These are phyloP conservation scores for Aphidius gifuensis DNA, from an alignment of 1,140 invertebrate species.

Conservation along the genomic window DNA sequence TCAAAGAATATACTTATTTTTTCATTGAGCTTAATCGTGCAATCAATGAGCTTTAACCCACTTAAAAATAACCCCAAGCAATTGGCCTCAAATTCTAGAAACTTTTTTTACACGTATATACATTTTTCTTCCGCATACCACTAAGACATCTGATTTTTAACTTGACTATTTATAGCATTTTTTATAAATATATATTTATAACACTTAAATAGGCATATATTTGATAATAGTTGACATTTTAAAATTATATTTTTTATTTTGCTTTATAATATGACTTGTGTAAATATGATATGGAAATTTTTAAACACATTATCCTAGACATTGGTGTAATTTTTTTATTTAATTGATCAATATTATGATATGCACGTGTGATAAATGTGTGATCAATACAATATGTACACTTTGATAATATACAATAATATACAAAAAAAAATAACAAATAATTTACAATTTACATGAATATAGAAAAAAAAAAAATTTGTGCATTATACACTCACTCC, in stretches of 20 bases:
- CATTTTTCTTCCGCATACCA: neutral
- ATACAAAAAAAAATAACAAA: neutral
- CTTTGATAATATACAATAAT: neutral
- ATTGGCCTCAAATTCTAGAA: conserved; percentile 18
- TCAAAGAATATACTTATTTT: neutral
- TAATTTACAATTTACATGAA: neutral
- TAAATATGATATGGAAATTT: neutral
- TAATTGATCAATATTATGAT: neutral
- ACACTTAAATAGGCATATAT: too few relatives aligned
- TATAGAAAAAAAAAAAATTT: too few relatives aligned
- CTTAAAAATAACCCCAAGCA: neutral
- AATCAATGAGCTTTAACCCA: conserved; percentile 13
- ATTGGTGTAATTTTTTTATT: neutral
- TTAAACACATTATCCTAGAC: neutral
- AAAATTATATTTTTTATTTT: too few relatives aligned
- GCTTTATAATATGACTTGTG: neutral
- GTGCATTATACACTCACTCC: too few relatives aligned
- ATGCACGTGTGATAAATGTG: neutral
- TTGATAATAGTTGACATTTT: neutral
- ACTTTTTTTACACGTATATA: neutral
- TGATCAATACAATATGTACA: neutral
- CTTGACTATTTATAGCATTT: neutral
- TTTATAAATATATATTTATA: too few relatives aligned
- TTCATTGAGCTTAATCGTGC: conserved; percentile 4
- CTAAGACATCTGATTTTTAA: neutral